phyloP scores from a whole-genome alignment of 2,113 vertebrate genomes.

The Xyrauchen texanus region DNA sequence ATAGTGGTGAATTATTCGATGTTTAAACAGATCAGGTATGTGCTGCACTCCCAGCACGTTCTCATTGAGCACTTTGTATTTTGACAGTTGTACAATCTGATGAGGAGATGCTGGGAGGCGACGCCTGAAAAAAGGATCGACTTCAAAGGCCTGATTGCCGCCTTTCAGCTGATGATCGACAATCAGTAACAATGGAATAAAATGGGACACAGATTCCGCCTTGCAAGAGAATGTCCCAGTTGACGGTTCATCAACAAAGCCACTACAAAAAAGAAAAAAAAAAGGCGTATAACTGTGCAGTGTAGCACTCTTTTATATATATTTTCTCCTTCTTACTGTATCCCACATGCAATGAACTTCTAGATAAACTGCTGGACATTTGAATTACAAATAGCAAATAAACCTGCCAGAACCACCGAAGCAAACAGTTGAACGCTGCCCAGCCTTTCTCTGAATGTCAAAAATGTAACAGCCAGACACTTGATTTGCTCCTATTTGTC shows the following conservation, averaged over 20 bases:
- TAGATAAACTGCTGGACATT: constrained; percentile 1
- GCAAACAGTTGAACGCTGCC: neutral
- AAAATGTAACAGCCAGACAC: constrained; percentile 6
- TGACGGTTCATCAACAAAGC: neutral
- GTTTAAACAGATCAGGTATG: too few relatives aligned
- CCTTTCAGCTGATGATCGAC: constrained; percentile 82
- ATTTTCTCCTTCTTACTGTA: neutral
- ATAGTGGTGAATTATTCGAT: too few relatives aligned
- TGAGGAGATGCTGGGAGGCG: constrained; percentile 92
- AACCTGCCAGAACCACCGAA: neutral
- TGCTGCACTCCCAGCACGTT: too few relatives aligned
- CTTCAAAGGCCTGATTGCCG: constrained; percentile 85
- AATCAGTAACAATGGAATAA: constrained; percentile 49
- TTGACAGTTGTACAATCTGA: constrained; percentile 86
- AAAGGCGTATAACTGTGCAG: neutral
- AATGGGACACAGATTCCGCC: neutral
- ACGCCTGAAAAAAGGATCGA: constrained; percentile 80
- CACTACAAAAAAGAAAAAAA: neutral
- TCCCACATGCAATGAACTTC: neutral
- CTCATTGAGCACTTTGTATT: constrained; percentile 8
- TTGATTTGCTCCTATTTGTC: neutral
- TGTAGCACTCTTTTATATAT: constrained; percentile 14
- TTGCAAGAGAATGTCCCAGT: constrained; percentile 9
- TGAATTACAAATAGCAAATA: neutral
- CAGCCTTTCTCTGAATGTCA: neutral